Evolutionary conservation across 2,113 vertebrate species (phyloP), one percentile per base, ranked within the genome.

Genomic region (Rhegmatorhina hoffmannsi): DNA sequence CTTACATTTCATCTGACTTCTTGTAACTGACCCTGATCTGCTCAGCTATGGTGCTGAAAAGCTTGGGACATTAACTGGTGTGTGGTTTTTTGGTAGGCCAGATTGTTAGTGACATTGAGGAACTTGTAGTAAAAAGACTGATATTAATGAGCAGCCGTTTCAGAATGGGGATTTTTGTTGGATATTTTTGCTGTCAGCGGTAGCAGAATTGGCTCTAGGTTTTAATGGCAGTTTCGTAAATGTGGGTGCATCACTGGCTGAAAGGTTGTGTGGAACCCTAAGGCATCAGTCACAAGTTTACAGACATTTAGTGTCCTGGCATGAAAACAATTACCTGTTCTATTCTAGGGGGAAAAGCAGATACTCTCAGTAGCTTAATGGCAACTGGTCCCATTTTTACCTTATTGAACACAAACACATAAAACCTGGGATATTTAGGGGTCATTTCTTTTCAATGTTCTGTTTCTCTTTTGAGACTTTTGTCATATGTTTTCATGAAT

Each of bases 181-280:
- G n/a, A 2, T 43, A 4, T 26, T 60, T 43, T 52, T 52, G 9
- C 44, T 26, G 23, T 43, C 11, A 24, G 38, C 10, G 5, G 28
- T 36, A 67, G 33, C 60, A 52, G 74, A 64, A 36, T 34, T 49
- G 0, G 25, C 50, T 62, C 10, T 8, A 28, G 40, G 25, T 64
- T 53, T 81, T 49, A n/a, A 4, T 25, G 26, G 46, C 46, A 31
- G 3, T 73, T 89, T 55, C 3, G 1, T 40, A 40, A 52, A 18
- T 14, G 36, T 11, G 36, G 53, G 46, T 1, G 0, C 0, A 0
- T 34, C 53, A 7, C 44, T 55, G 23, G 15, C 31, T 23, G 13
- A 43, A 47, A 55, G 58, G 31, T 53, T 62, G 34, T 2, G 29
- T 17, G 33, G 44, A 68, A 29, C 38, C 16, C 31, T 17, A 25